Percentiles rank a stretch among this genome's conserved stretches.
These are phyloP conservation scores for Incurvaria masculella DNA, from an alignment of 2,888 invertebrate species.

Conservation along the genomic window DNA sequence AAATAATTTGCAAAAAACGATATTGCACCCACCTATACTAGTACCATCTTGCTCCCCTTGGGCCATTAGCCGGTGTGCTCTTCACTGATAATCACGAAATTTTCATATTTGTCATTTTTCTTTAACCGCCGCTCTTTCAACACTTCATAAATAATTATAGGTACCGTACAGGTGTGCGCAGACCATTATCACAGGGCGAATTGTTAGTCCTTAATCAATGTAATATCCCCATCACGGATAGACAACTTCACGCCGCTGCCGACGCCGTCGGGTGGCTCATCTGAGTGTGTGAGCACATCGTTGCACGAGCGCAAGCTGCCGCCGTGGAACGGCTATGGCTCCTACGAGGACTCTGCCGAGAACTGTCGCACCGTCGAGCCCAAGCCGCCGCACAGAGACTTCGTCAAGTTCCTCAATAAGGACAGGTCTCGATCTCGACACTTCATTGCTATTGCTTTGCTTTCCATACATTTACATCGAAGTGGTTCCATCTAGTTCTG, in stretches of 20 bases:
- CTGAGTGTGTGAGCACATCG: constrained; percentile 27
- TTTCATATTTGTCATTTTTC: no score
- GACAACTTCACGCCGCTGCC: constrained; percentile 64
- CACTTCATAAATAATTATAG: neutral
- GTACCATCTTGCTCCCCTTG: no score
- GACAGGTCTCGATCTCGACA: no score
- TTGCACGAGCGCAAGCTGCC: constrained; percentile 58
- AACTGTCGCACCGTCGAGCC: constrained; percentile 81
- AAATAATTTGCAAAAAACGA: no score
- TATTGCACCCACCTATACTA: no score
- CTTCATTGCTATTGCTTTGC: no score
- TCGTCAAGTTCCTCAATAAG: constrained; percentile 75
- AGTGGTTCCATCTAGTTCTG: no score
- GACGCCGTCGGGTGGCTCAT: constrained; percentile 36
- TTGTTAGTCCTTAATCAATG: neutral
- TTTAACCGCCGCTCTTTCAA: no score
- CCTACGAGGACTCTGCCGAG: constrained; percentile 84
- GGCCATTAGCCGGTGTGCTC: no score
- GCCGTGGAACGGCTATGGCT: constrained; percentile 90
- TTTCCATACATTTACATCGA: no score
- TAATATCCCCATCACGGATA: constrained; percentile 21
- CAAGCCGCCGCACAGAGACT: constrained; percentile 72
- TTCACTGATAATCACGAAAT: no score
- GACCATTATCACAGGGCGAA: neutral
- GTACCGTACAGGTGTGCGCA: neutral